Evolutionary conservation across 1,140 invertebrate species (phyloP).

Genomic region (Papilio machaon): DNA sequence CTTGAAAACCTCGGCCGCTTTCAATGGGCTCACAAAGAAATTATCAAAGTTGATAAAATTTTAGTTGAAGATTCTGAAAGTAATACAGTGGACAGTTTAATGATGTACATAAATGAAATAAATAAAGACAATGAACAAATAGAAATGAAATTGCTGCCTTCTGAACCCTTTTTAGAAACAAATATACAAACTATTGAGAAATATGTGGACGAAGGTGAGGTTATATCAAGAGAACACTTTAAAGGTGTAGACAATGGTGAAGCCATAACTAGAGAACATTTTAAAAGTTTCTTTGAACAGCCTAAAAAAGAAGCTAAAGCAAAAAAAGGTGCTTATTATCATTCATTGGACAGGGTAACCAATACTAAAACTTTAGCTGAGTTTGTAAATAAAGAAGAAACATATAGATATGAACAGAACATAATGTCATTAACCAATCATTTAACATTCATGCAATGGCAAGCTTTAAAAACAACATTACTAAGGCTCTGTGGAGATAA

Average conservation of each 20-base stretch:
- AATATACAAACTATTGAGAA: constrained; percentile 33
- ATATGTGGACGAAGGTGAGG: constrained; percentile 50
- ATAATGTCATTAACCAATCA: constrained; percentile 66
- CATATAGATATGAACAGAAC: constrained; percentile 62
- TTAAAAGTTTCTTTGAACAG: constrained; percentile 42
- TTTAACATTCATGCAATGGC: constrained; percentile 79
- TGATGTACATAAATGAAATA: constrained; percentile 66
- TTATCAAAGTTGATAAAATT: constrained; percentile 48
- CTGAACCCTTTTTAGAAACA: constrained; percentile 40
- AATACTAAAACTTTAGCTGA: constrained; percentile 56
- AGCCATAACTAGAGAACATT: constrained; percentile 40
- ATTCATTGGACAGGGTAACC: constrained; percentile 60
- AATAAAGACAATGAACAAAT: constrained; percentile 49
- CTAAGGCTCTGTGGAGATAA: constrained; percentile 49
- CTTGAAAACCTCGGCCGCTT: constrained; percentile 69
- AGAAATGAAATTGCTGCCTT: constrained; percentile 36
- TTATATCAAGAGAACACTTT: constrained; percentile 43
- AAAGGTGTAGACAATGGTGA: constrained; percentile 52
- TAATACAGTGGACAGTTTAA: constrained; percentile 61
- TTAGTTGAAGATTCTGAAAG: constrained; percentile 57
- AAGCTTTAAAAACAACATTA: constrained; percentile 64
- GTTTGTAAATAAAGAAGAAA: constrained; percentile 73
- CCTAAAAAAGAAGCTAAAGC: neutral
- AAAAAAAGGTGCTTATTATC: constrained; percentile 45
- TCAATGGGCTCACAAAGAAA: constrained; percentile 64